Conservation (phyloP, 1,140 invertebrate species). For the Grapholita molesta region DNA sequence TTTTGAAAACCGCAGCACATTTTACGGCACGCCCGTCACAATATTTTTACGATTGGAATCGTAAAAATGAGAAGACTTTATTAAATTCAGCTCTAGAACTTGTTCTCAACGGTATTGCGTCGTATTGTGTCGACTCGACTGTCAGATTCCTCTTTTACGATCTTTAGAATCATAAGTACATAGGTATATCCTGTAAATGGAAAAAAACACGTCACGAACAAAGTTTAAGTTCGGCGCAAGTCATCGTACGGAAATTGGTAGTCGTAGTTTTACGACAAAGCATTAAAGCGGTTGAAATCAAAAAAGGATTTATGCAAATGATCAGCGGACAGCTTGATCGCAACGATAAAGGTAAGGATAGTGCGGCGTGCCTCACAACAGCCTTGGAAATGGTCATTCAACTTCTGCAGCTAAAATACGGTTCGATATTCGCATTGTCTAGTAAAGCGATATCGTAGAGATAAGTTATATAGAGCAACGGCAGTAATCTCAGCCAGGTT, state of each 20-base stretch:
- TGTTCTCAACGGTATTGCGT: slow-evolving; percentile 9
- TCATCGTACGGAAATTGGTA: not conserved
- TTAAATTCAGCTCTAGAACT: slow-evolving; percentile 35
- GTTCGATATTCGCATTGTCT: not conserved
- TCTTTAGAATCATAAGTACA: not conserved
- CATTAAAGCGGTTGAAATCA: slow-evolving; percentile 12
- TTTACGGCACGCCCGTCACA: slow-evolving; percentile 28
- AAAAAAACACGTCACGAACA: not conserved
- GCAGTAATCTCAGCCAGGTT: not conserved
- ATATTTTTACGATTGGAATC: slow-evolving; percentile 44
- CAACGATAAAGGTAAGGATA: not conserved
- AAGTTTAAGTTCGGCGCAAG: not conserved
- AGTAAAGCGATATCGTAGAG: not conserved
- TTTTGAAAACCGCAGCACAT: slow-evolving; percentile 27
- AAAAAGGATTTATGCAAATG: slow-evolving; percentile 19
- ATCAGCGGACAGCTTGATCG: not conserved
- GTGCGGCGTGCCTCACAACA: not conserved
- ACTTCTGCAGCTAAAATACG: not conserved
- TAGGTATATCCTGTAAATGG: not conserved
- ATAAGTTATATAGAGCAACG: not conserved
- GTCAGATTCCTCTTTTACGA: not conserved
- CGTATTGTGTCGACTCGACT: not conserved
- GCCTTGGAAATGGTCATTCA: slow-evolving; percentile 8
- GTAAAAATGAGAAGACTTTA: slow-evolving; percentile 46
- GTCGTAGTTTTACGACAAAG: not conserved